Evolutionary conservation across 2,888 invertebrate species (phyloP).

Genomic region (Heterodera filipjevi): DNA sequence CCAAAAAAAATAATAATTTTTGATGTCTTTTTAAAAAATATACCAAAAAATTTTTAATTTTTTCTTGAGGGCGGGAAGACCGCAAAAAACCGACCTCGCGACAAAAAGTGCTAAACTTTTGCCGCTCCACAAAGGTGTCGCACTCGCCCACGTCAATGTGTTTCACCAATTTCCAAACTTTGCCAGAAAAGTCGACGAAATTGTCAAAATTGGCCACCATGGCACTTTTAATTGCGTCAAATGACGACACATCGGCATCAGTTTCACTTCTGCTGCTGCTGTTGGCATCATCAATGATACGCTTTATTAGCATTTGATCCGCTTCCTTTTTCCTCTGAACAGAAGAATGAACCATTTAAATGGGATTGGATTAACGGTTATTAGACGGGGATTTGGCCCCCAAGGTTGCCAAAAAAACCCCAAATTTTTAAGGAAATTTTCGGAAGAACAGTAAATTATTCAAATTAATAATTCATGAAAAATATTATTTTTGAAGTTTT

Average conservation of each 20-base stretch:
- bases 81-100: background rate
- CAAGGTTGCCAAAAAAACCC: too few species aligned
- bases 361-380: too few species aligned
- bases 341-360: too few species aligned
- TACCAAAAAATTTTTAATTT: background rate
- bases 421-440: too few species aligned
- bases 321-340: too few species aligned
- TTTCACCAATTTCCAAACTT: background rate
- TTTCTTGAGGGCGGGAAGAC: too few species aligned
- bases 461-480: too few species aligned
- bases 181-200: background rate
- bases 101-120: background rate
- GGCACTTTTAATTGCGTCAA: background rate
- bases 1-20: background rate
- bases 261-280: background rate
- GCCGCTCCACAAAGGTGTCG: background rate
- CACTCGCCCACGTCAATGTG: constrained; percentile 2
- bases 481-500: too few species aligned
- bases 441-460: too few species aligned
- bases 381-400: too few species aligned
- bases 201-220: background rate
- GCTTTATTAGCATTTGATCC: too few species aligned
- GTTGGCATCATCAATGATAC: too few species aligned
- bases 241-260: background rate
- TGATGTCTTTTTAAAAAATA: background rate